These are phyloP conservation scores for Clarias laeviceps DNA, from an alignment of 2,797 vertebrate genomes.

Conservation along the genomic window DNA sequence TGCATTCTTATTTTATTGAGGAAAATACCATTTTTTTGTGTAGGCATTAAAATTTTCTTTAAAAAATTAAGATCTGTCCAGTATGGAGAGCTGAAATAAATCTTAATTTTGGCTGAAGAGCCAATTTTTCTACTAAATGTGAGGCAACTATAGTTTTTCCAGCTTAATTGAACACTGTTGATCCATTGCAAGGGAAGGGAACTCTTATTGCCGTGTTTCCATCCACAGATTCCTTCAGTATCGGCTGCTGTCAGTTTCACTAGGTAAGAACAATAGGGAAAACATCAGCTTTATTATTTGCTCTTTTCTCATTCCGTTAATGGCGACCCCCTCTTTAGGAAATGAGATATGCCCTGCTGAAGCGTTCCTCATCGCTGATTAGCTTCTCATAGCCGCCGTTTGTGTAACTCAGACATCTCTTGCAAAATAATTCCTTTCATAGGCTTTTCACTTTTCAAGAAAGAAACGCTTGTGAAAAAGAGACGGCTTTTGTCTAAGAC, in stretches of 20 bases:
- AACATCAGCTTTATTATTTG: constrained; percentile 53
- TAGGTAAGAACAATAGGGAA: constrained; percentile 42
- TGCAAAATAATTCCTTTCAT: constrained; percentile 53
- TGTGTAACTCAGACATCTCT: constrained; percentile 42
- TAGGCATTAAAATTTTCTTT: not conserved
- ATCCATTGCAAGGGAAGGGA: not conserved
- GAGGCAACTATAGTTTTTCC: constrained; percentile 26
- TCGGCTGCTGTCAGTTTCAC: constrained; percentile 38
- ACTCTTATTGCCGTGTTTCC: constrained; percentile 43
- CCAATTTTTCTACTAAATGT: not conserved
- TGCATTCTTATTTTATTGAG: not conserved
- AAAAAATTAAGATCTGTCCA: not conserved
- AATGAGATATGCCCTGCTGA: constrained; percentile 52
- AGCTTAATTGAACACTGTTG: constrained; percentile 30
- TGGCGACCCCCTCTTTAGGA: constrained; percentile 48
- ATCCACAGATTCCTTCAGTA: constrained; percentile 37
- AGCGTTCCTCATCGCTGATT: constrained; percentile 49
- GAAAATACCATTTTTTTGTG: not conserved
- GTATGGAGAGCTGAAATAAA: not conserved
- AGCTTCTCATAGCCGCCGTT: constrained; percentile 35
- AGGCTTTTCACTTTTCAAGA: constrained; percentile 44
- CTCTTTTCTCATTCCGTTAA: constrained; percentile 26
- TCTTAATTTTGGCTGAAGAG: not conserved
- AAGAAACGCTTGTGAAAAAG: constrained; percentile 43
- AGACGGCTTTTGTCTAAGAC: constrained; percentile 50